Base-by-base conservation (phyloP, 2,797 vertebrate species). In the Neosilurus hyrtlii region DNA sequence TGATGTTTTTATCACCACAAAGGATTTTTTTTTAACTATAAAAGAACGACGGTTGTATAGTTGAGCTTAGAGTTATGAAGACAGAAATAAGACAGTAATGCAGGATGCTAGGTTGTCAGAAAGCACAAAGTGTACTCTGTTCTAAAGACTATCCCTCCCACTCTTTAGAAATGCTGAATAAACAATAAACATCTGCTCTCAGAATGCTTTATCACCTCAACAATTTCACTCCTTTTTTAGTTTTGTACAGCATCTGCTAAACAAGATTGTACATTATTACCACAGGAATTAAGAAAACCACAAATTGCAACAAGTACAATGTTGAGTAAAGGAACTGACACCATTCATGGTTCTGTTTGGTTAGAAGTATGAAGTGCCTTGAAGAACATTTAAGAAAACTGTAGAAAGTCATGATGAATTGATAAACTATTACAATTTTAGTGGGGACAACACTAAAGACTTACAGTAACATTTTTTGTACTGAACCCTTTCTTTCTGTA, bases 401-500 rank as follows among this genome's bases (percentile, higher is more conserved):
- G 49, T n/a, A 52, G 8, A 52, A 72, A 52, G 12, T n/a, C 12
- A 72, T 10, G 1, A 1, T 37, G 30, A 67, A 37, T 67, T 37
- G 0, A 63, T 63, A 14, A 65, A 65, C 2, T 18, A 18, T 37
- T 9, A 26, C 65, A 15, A 2, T 71, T 52, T 52, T 22, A 24
- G 26, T 52, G 24, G n/a, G 26, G n/a, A 30, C 16, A 4, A 59
- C 4, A 1, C 49, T 37, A 66, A 20, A 57, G 14, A 20, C 51
- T 43, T 8, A 18, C 26, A 56, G n/a, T 54, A 24, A 5, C 14
- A 10, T 35, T 62, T 56, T 5, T 75, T 66, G 24, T 43, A 76
- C 11, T 66, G 11, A 68, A 68, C 11, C 20, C 61, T 22, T 59
- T 22, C 73, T 77, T 76, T 35, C 73, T 78, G 74, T 62, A 67